Evolutionary conservation across 2,888 invertebrate species (phyloP).

Genomic region (Leptarthrus brevirostris): DNA sequence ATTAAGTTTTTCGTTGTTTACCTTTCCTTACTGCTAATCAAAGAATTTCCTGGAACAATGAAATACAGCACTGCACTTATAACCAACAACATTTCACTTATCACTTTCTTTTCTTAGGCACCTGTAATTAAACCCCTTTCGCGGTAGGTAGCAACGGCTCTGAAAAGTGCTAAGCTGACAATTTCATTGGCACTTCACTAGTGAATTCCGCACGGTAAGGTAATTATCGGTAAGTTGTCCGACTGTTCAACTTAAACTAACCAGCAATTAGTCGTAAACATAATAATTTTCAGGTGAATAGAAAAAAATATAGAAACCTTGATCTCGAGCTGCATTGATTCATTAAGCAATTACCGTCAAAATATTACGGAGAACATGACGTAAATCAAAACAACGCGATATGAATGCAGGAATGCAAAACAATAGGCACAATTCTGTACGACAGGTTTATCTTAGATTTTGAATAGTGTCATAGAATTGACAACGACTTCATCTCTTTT

Average conservation of each 20-base stretch:
- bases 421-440: neutral
- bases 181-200: too few relatives aligned
- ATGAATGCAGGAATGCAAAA: conserved; percentile 2
- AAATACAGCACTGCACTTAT: neutral
- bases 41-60: neutral
- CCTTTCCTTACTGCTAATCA: neutral
- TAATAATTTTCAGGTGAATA: neutral
- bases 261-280: neutral
- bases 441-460: conserved; percentile 2
- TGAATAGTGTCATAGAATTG: conserved; percentile 11
- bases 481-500: too few relatives aligned
- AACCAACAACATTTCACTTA: neutral
- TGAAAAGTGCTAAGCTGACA: too few relatives aligned
- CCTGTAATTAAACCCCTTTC: neutral
- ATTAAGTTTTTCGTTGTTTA: too few relatives aligned
- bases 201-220: too few relatives aligned
- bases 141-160: too few relatives aligned
- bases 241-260: neutral
- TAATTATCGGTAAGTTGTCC: neutral
- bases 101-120: neutral
- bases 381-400: neutral
- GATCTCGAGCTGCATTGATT: conserved; percentile 20
- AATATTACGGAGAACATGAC: neutral
- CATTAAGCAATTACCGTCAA: conserved; percentile 1
- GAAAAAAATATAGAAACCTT: neutral